These are phyloP conservation scores for Meloidogyne chitwoodi DNA, from an alignment of 1,140 invertebrate species.

Conservation along the genomic window DNA sequence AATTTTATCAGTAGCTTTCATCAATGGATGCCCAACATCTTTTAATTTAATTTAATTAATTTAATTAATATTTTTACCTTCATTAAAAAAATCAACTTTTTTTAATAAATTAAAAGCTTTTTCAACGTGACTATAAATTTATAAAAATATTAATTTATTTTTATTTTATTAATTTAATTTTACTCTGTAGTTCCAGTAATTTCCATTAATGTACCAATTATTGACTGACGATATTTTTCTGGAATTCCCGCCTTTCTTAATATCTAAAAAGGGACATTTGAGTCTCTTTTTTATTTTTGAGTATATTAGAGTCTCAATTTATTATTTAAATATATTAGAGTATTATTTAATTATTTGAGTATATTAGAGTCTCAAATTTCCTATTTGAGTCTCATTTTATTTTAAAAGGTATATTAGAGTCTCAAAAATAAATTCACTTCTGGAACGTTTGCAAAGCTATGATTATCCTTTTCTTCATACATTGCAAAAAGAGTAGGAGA, in stretches of 20 bases:
- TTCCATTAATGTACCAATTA: conserved; percentile 9
- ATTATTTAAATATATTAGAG: not conserved
- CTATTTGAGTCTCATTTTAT: not conserved
- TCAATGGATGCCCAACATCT: conserved; percentile 6
- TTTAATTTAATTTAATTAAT: not conserved
- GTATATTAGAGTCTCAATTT: not conserved
- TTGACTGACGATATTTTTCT: conserved; percentile 4
- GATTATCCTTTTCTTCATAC: conserved; percentile 16
- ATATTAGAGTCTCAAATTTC: not conserved
- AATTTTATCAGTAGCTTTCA: conserved; percentile 12
- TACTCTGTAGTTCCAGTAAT: conserved; percentile 4
- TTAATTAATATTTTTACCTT: not conserved
- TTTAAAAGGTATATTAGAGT: not conserved
- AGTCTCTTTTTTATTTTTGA: not conserved
- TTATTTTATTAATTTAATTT: not conserved
- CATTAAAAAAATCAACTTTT: conserved; percentile 10
- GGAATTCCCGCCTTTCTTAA: conserved; percentile 1
- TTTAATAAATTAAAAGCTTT: conserved; percentile 8
- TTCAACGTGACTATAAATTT: not conserved
- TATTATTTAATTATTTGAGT: not conserved
- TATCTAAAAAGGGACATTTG: not conserved
- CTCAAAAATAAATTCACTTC: not conserved
- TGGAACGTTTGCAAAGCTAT: conserved; percentile 7
- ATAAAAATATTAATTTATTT: not conserved
- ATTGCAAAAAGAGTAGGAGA: conserved; percentile 11